Evolutionary conservation across 2,888 invertebrate genomes (phyloP), one percentile per base, ranked within the genome.

Genomic region (Ormyrus thymus): DNA sequence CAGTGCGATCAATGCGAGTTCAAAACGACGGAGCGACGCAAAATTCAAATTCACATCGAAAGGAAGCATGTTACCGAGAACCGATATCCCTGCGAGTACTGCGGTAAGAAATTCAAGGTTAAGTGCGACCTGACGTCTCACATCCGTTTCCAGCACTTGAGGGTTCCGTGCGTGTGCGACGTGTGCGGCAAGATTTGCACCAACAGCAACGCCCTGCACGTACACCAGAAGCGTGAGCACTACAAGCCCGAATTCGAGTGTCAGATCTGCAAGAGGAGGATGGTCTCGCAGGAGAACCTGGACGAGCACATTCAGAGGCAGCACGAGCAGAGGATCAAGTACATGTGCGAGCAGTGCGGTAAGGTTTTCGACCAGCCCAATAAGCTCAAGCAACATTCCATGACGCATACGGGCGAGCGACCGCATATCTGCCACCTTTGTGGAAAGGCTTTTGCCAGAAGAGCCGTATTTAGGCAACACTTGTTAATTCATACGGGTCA

Each of bases 221-320:
- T 90, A 1, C 90, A 90, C 66, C 87, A 88, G 69, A 90, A 89
- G 51, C 89, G 89, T 87, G 90, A 90, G 0, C 90, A 90, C 62
- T 90, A 85, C 76, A 88, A 89, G 66, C 90, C 90, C 0, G 87
- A 89, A 61, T 90, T 84, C 78, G 89, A 90, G 75, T 90, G 90
- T 68, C 84, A 85, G 13, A 87, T 89, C 56, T 90, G 90, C 78
- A 87, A 88, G 15, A 81, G 90, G 9, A 84, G 90, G 0, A 89
- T 90, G 89, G 90, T 90, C 0, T 88, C 87, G 1, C 87, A 90
- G 75, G 88, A 87, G 50, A 90, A 90, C 78, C 83, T 90, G 0
- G 86, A 89, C 61, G 89, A 89, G 48, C 90, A 90, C 77, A 82
- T 90, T 55, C 58, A 88, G 4, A 86, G 86, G 13, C 90, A 90